Evolutionary conservation across 1,140 invertebrate genomes (phyloP).

Genomic region (Vollenhovia emeryi): DNA sequence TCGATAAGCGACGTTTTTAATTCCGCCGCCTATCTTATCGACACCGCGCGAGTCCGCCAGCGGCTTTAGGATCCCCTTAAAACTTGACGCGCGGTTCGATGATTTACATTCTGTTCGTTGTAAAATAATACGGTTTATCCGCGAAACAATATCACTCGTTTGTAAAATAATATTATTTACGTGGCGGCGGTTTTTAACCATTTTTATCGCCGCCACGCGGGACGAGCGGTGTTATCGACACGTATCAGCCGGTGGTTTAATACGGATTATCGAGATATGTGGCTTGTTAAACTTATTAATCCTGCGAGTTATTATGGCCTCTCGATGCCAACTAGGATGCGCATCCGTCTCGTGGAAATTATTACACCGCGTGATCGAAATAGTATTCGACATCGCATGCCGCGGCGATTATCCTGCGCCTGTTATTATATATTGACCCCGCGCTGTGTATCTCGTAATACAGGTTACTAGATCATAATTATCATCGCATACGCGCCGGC

Average conservation of each 20-base stretch:
- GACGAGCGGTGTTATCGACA: background rate
- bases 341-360: constrained; percentile 43
- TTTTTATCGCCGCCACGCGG: background rate
- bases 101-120: too few species aligned
- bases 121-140: background rate
- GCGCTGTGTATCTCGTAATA: constrained; percentile 12
- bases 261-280: constrained; percentile 12
- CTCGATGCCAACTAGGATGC: constrained; percentile 29
- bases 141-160: background rate
- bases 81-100: too few species aligned
- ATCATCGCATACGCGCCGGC: constrained; percentile 33
- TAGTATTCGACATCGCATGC: constrained; percentile 42
- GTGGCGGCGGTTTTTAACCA: background rate
- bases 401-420: constrained; percentile 42
- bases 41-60: too few species aligned
- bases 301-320: constrained; percentile 30
- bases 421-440: constrained; percentile 45
- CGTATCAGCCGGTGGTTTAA: constrained; percentile 2
- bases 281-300: constrained; percentile 45
- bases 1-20: too few species aligned
- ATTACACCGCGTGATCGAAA: constrained; percentile 44
- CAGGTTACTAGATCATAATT: constrained; percentile 59
- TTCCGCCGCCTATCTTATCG: background rate
- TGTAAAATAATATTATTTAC: background rate
- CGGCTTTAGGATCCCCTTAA: too few species aligned